Conservation (phyloP, 2,797 vertebrate species). For the Acomys russatus region DNA sequence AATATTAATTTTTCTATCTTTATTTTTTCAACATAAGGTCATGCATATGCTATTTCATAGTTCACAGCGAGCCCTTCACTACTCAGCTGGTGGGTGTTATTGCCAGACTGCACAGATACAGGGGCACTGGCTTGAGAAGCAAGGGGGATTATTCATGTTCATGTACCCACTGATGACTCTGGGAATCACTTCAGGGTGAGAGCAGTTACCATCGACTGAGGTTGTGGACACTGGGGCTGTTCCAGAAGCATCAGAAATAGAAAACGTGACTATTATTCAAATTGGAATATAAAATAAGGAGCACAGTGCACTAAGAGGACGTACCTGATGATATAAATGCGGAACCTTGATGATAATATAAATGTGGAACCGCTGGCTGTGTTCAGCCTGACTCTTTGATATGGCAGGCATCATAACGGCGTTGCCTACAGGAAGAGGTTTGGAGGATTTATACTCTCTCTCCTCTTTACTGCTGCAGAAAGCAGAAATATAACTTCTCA, state of each 20-base stretch:
- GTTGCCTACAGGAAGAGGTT: not conserved
- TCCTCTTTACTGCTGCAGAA: constrained; percentile 39
- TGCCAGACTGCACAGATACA: constrained; percentile 74
- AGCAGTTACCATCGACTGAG: constrained; percentile 26
- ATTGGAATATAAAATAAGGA: constrained; percentile 53
- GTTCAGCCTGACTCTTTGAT: constrained; percentile 14
- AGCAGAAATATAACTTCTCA: constrained; percentile 40
- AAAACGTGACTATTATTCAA: constrained; percentile 67
- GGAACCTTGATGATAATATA: not conserved
- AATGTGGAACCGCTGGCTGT: not conserved
- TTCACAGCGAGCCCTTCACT: constrained; percentile 77
- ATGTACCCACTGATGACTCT: constrained; percentile 51
- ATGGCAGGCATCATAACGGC: not conserved
- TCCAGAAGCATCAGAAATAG: constrained; percentile 59
- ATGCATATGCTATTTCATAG: constrained; percentile 81
- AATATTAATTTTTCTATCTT: constrained; percentile 81
- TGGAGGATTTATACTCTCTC: not conserved
- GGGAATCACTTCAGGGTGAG: constrained; percentile 74
- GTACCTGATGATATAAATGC: constrained; percentile 25
- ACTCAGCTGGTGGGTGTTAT: constrained; percentile 69
- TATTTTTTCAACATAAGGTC: constrained; percentile 82
- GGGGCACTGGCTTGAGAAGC: constrained; percentile 64
- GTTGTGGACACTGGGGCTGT: constrained; percentile 56
- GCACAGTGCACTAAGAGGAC: not conserved
- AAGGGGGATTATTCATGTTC: constrained; percentile 67